phyloP scores from a whole-genome alignment of 2,113 vertebrate genomes.

The Pavo muticus region DNA sequence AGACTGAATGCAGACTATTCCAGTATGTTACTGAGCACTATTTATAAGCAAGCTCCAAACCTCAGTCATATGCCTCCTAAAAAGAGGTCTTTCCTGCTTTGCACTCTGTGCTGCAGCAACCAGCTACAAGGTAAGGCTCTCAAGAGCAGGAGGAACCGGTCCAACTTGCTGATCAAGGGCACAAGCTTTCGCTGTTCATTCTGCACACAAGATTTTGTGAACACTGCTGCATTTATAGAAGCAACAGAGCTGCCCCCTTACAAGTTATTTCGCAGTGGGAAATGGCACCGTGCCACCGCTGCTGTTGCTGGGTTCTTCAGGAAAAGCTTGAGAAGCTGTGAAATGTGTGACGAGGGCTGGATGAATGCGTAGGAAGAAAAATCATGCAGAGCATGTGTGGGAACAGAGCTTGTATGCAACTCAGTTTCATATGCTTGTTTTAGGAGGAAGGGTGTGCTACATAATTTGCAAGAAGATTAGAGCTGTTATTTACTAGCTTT shows the following conservation, averaged over 20 bases:
- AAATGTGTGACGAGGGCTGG: not conserved
- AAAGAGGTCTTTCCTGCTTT: constrained; percentile 9
- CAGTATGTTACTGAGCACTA: not conserved
- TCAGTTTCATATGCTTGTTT: not conserved
- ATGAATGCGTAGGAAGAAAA: constrained; percentile 48
- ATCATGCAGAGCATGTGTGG: constrained; percentile 37
- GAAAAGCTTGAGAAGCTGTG: constrained; percentile 2
- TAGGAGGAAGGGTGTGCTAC: not conserved
- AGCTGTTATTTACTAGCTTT: not conserved
- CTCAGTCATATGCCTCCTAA: not conserved
- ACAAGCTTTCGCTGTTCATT: not conserved
- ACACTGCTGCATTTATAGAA: constrained; percentile 19
- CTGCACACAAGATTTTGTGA: not conserved
- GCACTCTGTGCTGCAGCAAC: not conserved
- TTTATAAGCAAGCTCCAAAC: constrained; percentile 2
- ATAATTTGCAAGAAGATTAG: not conserved
- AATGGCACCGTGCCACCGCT: not conserved
- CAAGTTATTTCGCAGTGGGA: not conserved
- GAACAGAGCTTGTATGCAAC: constrained; percentile 1
- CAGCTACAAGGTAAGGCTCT: not conserved
- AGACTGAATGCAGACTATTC: not conserved
- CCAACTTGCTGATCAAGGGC: constrained; percentile 13
- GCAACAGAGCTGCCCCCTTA: constrained; percentile 2
- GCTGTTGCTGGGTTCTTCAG: constrained; percentile 25
- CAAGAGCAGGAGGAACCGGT: constrained; percentile 9